Evolutionary conservation across 1,140 invertebrate genomes (phyloP), one percentile per base, ranked within the genome.

Genomic region (Atopsyche davidsoni): DNA sequence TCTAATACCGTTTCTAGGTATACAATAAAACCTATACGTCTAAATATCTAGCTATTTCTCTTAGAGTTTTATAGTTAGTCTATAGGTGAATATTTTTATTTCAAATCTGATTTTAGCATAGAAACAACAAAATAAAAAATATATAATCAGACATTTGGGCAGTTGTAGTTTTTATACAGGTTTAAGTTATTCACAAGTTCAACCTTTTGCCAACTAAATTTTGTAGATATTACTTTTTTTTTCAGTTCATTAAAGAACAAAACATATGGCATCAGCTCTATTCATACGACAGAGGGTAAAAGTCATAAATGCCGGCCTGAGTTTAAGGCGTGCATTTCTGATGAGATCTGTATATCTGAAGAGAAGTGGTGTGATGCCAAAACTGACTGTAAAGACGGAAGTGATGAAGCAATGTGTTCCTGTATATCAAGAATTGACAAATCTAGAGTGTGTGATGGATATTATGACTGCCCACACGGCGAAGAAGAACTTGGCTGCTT

Each of bases 401-500:
- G 85, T 54, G 91, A 95, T 63, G 91, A 95, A 69, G 67, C 68
- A 0, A 73, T 72, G 35, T 93, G 90, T 59, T 76, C 79, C 2
- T 91, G 87, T 58, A 78, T 71, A 46, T 64, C 79, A 17, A 76
- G 86, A 19, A 72, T 91, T 13, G 70, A 74, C 11, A 71, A 70
- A 50, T 65, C 76, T 4, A 75, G 81, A 53, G 55, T 83, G 0
- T 95, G 92, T 65, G 91, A 96, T 69, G 85, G 85, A 17, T 88
- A 85, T 55, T 79, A 80, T 23, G 87, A 90, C 61, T 89, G 82
- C 60, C 82, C 82, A 0, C 74, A 78, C 60, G 83, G 82, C 4
- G 84, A 87, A 69, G 88, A 91, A 60, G 88, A 91, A 69, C 61
- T 81, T 45, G 82, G 79, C 18, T 91, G 88, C 66, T 79, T 78